Evolutionary conservation across 2,113 vertebrate species (phyloP).

Genomic region (Aphyosemion australe): DNA sequence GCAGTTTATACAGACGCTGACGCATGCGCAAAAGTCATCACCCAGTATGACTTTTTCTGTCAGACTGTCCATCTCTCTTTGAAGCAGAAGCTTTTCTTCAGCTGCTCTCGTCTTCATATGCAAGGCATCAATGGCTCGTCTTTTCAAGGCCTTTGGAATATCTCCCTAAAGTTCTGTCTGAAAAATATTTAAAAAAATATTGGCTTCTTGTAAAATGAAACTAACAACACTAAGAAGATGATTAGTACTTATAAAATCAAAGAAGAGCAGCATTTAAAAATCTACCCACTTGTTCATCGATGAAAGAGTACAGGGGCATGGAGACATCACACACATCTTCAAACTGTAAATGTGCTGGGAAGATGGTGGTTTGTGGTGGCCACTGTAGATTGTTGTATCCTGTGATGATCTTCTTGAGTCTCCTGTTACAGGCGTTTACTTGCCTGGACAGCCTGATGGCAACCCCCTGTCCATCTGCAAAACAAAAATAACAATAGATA

Average conservation of each 20-base stretch:
- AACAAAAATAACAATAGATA: too few species aligned
- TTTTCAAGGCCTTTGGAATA: neutral
- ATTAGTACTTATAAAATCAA: too few species aligned
- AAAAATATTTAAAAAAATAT: neutral
- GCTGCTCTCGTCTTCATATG: neutral
- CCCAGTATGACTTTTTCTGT: too few species aligned
- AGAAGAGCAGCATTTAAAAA: neutral
- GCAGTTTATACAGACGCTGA: too few species aligned
- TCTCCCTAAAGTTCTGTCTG: neutral
- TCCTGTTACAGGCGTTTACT: neutral
- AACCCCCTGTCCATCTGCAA: neutral
- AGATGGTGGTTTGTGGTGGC: constrained; percentile 2
- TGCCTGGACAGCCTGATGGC: neutral
- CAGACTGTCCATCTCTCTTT: neutral
- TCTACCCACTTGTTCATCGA: neutral
- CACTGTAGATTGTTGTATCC: neutral
- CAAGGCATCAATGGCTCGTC: neutral
- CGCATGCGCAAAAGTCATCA: too few species aligned
- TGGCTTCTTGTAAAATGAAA: neutral
- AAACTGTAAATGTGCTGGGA: neutral
- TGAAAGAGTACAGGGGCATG: neutral
- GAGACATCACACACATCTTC: neutral
- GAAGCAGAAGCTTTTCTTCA: neutral
- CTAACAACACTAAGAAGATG: neutral
- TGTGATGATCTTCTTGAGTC: neutral